phyloP scores from a whole-genome alignment of 2,888 invertebrate species.

The Halictus quadricinctus region DNA sequence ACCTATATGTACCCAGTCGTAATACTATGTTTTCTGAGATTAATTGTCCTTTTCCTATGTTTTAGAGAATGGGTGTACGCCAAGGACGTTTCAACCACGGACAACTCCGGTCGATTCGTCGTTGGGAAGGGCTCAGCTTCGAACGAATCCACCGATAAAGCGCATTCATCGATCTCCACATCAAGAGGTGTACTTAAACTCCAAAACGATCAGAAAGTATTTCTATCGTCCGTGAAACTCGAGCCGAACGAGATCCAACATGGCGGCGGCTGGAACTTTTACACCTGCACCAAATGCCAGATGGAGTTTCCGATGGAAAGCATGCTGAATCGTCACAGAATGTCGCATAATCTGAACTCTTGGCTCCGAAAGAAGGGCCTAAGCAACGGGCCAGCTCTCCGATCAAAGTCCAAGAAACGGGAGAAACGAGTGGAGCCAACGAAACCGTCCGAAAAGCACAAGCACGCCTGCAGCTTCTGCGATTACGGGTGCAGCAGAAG shows the following conservation, averaged over 20 bases:
- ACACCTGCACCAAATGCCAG: slow-evolving; percentile 72
- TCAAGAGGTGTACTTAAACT: neutral
- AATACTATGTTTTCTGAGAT: slow-evolving; percentile 3
- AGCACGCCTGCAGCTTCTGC: slow-evolving; percentile 65
- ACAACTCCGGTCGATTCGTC: slow-evolving; percentile 55
- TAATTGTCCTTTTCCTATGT: slow-evolving; percentile 63
- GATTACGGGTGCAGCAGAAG: slow-evolving; percentile 59
- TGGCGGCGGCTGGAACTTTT: slow-evolving; percentile 26
- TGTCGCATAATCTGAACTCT: slow-evolving; percentile 52
- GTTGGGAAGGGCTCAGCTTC: slow-evolving; percentile 57
- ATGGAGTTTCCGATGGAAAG: slow-evolving; percentile 72
- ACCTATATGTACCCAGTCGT: slow-evolving; percentile 41
- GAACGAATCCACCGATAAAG: slow-evolving; percentile 19
- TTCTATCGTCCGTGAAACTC: slow-evolving; percentile 40
- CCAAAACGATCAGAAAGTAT: neutral
- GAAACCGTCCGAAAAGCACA: slow-evolving; percentile 17
- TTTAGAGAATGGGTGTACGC: slow-evolving; percentile 64
- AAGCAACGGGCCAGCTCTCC: neutral
- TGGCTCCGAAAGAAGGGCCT: slow-evolving; percentile 38
- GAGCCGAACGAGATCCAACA: slow-evolving; percentile 27
- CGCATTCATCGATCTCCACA: slow-evolving; percentile 27
- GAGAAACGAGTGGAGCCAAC: neutral
- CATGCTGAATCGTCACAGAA: slow-evolving; percentile 74
- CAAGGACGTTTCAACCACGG: slow-evolving; percentile 48
- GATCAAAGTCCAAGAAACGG: neutral